Evolutionary conservation across 2,797 vertebrate species (phyloP).

Genomic region (Rachycentron canadum): DNA sequence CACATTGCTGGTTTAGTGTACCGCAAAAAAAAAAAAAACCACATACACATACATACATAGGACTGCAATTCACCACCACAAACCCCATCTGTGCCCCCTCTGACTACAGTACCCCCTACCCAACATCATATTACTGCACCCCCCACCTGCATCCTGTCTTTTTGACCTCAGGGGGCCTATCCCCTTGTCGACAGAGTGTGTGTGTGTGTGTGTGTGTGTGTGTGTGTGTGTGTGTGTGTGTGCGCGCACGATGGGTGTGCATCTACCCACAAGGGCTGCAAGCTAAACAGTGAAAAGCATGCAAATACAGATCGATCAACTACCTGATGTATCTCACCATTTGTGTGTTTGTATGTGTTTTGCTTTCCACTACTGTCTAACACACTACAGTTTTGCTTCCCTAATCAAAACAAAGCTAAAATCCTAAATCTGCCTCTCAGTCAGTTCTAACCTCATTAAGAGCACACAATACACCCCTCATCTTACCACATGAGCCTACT

Average conservation of each 20-base stretch:
- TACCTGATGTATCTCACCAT: not conserved
- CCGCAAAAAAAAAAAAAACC: constrained; percentile 7
- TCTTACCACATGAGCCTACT: not conserved
- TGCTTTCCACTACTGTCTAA: not conserved
- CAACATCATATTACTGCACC: constrained; percentile 53
- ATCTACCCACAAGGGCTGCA: constrained; percentile 29
- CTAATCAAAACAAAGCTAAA: constrained; percentile 16
- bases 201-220: not conserved
- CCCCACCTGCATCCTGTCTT: constrained; percentile 55
- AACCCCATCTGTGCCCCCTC: constrained; percentile 38
- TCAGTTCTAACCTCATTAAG: not conserved
- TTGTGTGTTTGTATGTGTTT: not conserved
- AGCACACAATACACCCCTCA: not conserved
- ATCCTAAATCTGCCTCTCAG: not conserved
- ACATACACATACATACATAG: not conserved
- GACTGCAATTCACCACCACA: constrained; percentile 20
- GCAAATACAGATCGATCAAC: constrained; percentile 1
- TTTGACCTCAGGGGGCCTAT: constrained; percentile 26
- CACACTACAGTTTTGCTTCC: not conserved
- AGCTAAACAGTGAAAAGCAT: not conserved
- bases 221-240: not conserved
- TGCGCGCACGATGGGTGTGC: not conserved
- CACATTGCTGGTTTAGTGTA: constrained; percentile 57
- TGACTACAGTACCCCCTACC: constrained; percentile 47
- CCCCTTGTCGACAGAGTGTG: not conserved